phyloP scores from a whole-genome alignment of 2,888 invertebrate species.

The Exocentrus adspersus region DNA sequence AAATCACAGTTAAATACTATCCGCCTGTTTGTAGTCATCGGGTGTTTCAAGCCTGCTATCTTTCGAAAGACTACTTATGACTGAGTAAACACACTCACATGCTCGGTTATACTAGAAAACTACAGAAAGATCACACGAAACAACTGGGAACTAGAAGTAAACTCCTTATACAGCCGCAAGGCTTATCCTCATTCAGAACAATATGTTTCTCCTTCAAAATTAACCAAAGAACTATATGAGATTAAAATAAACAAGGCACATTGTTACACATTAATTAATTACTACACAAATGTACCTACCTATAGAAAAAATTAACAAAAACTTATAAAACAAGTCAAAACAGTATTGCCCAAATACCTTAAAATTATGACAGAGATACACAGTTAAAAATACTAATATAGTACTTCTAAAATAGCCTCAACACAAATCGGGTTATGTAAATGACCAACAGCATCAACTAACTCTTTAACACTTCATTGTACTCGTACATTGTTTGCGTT shows the following conservation, averaged over 20 bases:
- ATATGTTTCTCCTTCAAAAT: slow-evolving; percentile 22
- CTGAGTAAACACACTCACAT: too few species aligned
- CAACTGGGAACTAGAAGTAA: background rate
- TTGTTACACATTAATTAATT: too few species aligned
- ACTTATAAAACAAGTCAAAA: background rate
- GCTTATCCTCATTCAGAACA: slow-evolving; percentile 17
- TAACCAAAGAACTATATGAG: background rate
- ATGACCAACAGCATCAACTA: background rate
- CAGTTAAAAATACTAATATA: slow-evolving; percentile 15
- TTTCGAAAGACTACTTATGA: background rate
- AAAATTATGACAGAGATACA: background rate
- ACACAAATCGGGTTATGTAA: background rate
- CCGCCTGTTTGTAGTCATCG: slow-evolving; percentile 17
- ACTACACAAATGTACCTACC: too few species aligned
- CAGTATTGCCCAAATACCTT: slow-evolving; percentile 11
- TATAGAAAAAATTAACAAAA: background rate
- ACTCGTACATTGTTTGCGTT: too few species aligned
- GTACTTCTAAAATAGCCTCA: slow-evolving; percentile 7
- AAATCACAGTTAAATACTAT: slow-evolving; percentile 44
- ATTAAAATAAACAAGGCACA: background rate
- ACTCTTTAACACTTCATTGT: too few species aligned
- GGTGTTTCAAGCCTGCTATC: slow-evolving; percentile 8
- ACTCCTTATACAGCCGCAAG: slow-evolving; percentile 1
- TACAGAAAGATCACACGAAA: background rate
- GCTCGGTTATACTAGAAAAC: too few species aligned